A percentile compares a stretch with the other conserved stretches of the same genome.
These are phyloP conservation scores for Tetragonula clypearis DNA, from an alignment of 1,140 invertebrate species.

Conservation along the genomic window DNA sequence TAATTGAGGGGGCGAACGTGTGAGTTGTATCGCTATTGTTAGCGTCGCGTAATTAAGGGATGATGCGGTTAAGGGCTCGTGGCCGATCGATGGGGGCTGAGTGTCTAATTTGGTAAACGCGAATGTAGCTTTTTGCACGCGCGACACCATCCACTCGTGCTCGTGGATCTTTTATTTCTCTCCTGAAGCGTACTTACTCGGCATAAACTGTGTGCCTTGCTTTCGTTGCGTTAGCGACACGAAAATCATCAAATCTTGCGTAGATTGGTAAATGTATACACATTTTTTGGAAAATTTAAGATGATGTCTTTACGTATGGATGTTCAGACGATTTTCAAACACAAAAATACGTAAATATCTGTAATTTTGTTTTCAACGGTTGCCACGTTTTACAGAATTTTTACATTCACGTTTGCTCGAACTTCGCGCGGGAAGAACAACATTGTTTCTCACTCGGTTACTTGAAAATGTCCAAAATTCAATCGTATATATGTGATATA, in stretches of 20 bases:
- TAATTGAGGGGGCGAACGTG: slow-evolving; percentile 2
- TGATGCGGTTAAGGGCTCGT: neutral
- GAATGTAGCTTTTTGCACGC: neutral
- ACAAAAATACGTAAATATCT: too few relatives aligned
- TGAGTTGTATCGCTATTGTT: neutral
- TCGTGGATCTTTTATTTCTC: neutral
- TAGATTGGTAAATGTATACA: too few relatives aligned
- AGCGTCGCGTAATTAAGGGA: slow-evolving; percentile 11
- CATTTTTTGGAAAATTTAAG: neutral
- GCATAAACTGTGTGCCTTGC: too few relatives aligned
- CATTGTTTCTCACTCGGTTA: neutral
- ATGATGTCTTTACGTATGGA: neutral
- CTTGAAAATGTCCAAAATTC: neutral
- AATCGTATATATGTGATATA: neutral
- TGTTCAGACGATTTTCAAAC: too few relatives aligned
- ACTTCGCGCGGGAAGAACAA: neutral
- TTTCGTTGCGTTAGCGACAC: too few relatives aligned
- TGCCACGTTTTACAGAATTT: neutral
- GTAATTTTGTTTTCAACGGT: neutral
- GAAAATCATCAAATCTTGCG: too few relatives aligned
- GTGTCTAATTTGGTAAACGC: neutral
- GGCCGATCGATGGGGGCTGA: slow-evolving; percentile 13
- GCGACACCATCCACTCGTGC: neutral
- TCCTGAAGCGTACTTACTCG: neutral
- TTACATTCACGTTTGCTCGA: neutral